phyloP scores from a whole-genome alignment of 2,888 invertebrate genomes.

The Crossocerus cetratus region DNA sequence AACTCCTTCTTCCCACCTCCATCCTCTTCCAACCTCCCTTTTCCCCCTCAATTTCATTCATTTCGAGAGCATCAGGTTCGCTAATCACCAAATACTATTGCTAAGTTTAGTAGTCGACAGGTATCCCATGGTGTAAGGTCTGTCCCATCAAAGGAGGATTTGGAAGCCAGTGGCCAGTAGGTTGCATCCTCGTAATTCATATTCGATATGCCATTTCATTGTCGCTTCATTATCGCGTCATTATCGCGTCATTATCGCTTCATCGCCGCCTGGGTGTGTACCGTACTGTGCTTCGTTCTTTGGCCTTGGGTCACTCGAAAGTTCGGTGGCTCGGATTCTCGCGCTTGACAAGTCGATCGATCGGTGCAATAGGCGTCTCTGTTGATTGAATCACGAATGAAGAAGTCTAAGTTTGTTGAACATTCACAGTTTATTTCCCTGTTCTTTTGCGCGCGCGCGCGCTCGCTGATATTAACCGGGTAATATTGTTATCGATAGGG shows the following conservation, averaged over 20 bases:
- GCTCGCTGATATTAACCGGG: too few relatives aligned
- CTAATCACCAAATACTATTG: slow-evolving; percentile 66
- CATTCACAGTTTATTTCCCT: too few relatives aligned
- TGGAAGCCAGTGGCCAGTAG: slow-evolving; percentile 61
- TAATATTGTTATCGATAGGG: too few relatives aligned
- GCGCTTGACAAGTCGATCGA: slow-evolving; percentile 2
- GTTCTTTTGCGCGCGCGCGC: too few relatives aligned
- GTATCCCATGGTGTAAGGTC: slow-evolving; percentile 66
- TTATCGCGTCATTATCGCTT: slow-evolving; percentile 54
- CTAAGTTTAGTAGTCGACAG: slow-evolving; percentile 59
- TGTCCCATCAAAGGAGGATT: slow-evolving; percentile 67
- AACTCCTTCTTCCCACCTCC: slow-evolving; percentile 21
- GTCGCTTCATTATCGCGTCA: slow-evolving; percentile 50
- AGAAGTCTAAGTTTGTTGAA: neutral
- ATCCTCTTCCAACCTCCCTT: slow-evolving; percentile 13
- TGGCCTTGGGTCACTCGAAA: slow-evolving; percentile 42
- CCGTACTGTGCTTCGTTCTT: slow-evolving; percentile 45
- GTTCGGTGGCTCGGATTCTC: slow-evolving; percentile 3
- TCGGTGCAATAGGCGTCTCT: slow-evolving; percentile 23
- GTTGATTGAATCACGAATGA: neutral
- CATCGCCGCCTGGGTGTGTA: slow-evolving; percentile 48
- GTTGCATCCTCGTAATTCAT: slow-evolving; percentile 38
- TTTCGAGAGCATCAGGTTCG: slow-evolving; percentile 62
- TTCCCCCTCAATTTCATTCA: slow-evolving; percentile 22
- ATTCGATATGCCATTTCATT: slow-evolving; percentile 22